Evolutionary conservation across 1,140 invertebrate genomes (phyloP), one percentile per base, ranked within the genome.

Genomic region (Ephestia elutella): DNA sequence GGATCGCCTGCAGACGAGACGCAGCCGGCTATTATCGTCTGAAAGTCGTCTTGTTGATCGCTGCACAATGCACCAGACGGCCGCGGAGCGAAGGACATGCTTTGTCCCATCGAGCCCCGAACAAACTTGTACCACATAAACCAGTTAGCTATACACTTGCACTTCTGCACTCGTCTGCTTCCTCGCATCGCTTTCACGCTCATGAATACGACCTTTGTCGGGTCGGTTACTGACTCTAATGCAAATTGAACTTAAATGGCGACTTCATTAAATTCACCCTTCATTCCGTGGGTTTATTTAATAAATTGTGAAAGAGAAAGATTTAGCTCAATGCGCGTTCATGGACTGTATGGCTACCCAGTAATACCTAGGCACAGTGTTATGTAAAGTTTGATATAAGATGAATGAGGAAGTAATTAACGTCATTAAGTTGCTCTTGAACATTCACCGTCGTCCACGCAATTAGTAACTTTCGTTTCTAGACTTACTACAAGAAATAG

Each of bases 121-220:
- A 28, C 57, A 58, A 60, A 62, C 67, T 68, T 64, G 69, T 64
- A 72, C 54, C 58, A 61, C 63, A 55, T 51, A 79, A 76, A 82
- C 78, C 74, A 70, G 80, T 80, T 79, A 64, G 57, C 63, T 55
- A 51, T 75, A 73, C 78, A 79, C 75, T 80, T 82, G 71, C 80
- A 78, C 73, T 82, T 71, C 71, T 70, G 72, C 69, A 59, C 65
- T 60, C 25, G 67, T 70, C 65, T 64, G 57, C 60, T 73, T 72
- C 66, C 66, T 71, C 55, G 63, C 57, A 63, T 49, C 63, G 67
- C 70, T 77, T 71, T 75, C 68, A 70, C 65, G 59, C 54, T 68
- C 56, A 64, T 69, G 59, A 71, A 70, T 67, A 62, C 59, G 65
- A 72, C 69, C 76, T 72, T 73, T 67, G 49, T 51, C 56, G 60